Evolutionary conservation across 2,113 vertebrate genomes (phyloP).

Genomic region (Cottus gobio): DNA sequence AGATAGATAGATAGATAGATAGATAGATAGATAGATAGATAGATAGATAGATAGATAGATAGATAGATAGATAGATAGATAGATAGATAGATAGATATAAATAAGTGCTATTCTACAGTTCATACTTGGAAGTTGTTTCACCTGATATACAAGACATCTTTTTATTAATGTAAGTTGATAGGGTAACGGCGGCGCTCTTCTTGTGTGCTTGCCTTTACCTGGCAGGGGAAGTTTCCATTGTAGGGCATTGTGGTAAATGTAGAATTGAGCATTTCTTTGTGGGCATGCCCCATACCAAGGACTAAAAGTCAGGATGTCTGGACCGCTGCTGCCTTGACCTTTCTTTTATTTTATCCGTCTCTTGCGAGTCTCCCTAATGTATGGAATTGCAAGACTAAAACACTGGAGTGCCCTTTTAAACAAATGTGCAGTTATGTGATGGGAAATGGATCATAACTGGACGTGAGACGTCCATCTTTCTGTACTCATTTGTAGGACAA

Average conservation of each 20-base stretch:
- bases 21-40: too few relatives aligned
- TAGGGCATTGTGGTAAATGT: background rate
- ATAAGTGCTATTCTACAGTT: too few relatives aligned
- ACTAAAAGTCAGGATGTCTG: background rate
- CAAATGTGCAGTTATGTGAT: background rate
- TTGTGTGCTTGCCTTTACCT: too few relatives aligned
- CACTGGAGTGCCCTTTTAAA: background rate
- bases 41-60: too few relatives aligned
- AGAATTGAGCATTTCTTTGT: background rate
- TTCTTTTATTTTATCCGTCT: background rate
- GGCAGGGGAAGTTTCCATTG: background rate
- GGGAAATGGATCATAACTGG: background rate
- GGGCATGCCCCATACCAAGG: background rate
- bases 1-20: too few relatives aligned
- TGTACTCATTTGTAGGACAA: background rate
- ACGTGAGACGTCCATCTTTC: background rate
- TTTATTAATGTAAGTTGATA: too few relatives aligned
- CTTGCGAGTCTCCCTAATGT: background rate
- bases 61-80: too few relatives aligned
- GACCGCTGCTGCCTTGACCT: background rate
- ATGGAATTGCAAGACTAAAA: background rate
- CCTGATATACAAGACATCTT: too few relatives aligned
- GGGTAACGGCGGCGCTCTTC: too few relatives aligned
- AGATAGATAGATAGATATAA: too few relatives aligned
- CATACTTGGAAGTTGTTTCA: too few relatives aligned